phyloP scores from a whole-genome alignment of 30 jellyfish, hydroid and myxozoan genomes.

The Nemopilema nomurai region DNA sequence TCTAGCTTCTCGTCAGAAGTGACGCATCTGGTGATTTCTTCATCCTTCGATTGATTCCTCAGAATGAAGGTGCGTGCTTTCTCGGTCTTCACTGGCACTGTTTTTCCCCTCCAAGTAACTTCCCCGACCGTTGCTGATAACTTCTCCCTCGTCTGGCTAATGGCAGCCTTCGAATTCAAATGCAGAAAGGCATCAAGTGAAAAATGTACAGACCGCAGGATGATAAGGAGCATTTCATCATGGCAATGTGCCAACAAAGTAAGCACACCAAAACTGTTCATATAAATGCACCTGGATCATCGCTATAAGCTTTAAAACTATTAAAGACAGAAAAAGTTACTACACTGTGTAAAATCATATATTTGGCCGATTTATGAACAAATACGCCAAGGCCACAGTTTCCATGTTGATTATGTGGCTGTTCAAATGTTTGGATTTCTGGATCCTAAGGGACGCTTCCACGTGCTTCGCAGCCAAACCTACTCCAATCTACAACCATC shows the following conservation, averaged over 20 bases:
- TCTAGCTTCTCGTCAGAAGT: conserved; percentile 80
- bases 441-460: no score
- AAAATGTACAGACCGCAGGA: neutral
- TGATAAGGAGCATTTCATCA: neutral
- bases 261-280: neutral
- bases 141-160: conserved; percentile 86
- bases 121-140: conserved; percentile 87
- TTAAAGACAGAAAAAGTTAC: no score
- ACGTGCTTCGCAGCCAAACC: no score
- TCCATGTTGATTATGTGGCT: no score
- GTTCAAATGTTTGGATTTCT: no score
- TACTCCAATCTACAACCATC: no score
- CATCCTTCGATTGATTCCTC: conserved; percentile 67
- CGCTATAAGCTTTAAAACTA: no score
- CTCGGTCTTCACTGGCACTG: conserved; percentile 87
- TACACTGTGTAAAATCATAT: no score
- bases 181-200: neutral
- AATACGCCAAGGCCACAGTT: no score
- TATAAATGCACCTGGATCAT: no score
- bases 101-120: conserved; percentile 81
- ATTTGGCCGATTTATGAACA: no score
- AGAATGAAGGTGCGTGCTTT: conserved; percentile 77
- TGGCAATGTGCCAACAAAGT: neutral
- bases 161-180: conserved; percentile 78
- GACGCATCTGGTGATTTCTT: conserved; percentile 63